These are phyloP conservation scores for Aramus guarauna DNA, from an alignment of 2,113 vertebrate species.

Conservation along the genomic window DNA sequence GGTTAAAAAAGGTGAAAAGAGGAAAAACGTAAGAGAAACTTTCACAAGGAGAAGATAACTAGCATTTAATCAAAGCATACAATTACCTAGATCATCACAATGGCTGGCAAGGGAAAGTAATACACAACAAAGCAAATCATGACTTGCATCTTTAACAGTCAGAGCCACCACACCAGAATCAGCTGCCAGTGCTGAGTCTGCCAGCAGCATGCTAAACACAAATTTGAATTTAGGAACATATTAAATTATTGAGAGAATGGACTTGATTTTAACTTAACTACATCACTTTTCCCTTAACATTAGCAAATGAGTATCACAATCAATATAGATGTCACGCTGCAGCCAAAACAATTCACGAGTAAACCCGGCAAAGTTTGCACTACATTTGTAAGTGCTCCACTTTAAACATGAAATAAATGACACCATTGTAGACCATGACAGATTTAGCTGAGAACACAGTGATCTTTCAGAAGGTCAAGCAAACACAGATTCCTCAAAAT, in stretches of 20 bases:
- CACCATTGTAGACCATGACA: neutral
- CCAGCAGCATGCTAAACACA: neutral
- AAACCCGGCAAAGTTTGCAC: neutral
- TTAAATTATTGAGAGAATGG: neutral
- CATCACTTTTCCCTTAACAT: neutral
- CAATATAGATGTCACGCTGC: neutral
- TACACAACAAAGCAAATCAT: neutral
- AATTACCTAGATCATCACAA: neutral
- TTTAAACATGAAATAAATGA: neutral
- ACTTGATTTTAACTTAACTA: neutral
- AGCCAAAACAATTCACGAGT: neutral
- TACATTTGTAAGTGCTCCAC: neutral
- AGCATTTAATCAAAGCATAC: neutral
- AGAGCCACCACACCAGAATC: neutral
- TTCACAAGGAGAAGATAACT: neutral
- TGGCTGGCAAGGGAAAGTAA: neutral
- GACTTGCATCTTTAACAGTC: neutral
- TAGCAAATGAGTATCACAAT: neutral
- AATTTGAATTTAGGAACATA: neutral
- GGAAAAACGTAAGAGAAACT: neutral
- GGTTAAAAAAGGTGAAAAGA: neutral
- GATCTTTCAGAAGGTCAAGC: slow-evolving; percentile 20
- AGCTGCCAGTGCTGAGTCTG: neutral
- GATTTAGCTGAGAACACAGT: neutral
- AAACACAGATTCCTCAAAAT: slow-evolving; percentile 25